These are phyloP conservation scores for Lutjanus campechanus DNA, from an alignment of 2,797 vertebrate species.

Conservation along the genomic window DNA sequence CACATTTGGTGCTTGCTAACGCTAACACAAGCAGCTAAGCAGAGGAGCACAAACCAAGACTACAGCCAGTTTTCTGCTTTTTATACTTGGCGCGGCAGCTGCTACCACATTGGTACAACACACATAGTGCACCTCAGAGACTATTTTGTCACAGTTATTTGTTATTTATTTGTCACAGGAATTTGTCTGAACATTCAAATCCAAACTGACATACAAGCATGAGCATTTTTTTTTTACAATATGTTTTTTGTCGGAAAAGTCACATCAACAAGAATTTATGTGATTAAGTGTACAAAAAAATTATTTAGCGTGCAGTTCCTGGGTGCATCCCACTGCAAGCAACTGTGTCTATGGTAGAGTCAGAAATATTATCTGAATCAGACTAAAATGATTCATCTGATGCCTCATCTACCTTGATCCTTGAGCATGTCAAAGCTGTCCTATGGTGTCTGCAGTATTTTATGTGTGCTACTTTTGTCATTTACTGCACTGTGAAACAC, in stretches of 20 bases:
- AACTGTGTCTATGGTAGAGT: not conserved
- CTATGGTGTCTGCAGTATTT: not conserved
- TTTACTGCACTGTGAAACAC: not conserved
- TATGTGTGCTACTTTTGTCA: not conserved
- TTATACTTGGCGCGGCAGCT: not conserved
- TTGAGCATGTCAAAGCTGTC: not conserved
- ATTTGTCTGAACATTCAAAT: not conserved
- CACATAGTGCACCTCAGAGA: not conserved
- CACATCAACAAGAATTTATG: not conserved
- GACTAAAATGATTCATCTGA: not conserved
- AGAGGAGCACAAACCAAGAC: not conserved
- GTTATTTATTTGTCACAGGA: too few relatives aligned
- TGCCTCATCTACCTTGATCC: not conserved
- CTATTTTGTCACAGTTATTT: not conserved
- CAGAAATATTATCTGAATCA: not conserved
- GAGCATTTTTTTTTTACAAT: not conserved
- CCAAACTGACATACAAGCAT: not conserved
- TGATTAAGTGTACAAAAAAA: not conserved
- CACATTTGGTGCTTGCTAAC: not conserved
- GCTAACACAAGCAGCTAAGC: not conserved
- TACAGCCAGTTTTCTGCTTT: not conserved
- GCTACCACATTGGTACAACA: not conserved
- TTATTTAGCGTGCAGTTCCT: not conserved
- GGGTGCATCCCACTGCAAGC: not conserved
- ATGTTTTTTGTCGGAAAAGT: not conserved